Conservation (phyloP, 2,888 invertebrate genomes). For the Eulithis testata region DNA sequence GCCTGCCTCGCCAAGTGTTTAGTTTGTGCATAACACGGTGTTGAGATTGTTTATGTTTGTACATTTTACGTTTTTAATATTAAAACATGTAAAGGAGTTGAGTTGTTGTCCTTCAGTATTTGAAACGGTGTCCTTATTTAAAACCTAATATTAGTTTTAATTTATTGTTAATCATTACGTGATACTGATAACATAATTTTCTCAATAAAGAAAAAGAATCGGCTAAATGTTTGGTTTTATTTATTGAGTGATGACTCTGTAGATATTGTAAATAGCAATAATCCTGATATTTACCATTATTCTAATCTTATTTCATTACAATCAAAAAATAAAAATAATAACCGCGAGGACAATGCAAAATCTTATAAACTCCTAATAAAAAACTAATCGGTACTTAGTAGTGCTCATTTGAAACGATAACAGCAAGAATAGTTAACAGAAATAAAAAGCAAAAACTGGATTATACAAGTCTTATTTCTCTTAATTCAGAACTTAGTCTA, state of each 20-base stretch:
- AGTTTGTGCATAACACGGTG: conserved; percentile 73
- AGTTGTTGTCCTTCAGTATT: conserved; percentile 58
- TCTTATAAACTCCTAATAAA: too few relatives aligned
- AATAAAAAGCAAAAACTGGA: too few relatives aligned
- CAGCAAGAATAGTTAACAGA: too few relatives aligned
- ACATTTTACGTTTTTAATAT: conserved; percentile 77
- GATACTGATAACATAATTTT: conserved; percentile 82
- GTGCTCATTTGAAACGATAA: too few relatives aligned
- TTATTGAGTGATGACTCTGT: conserved; percentile 32
- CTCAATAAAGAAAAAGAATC: conserved; percentile 77
- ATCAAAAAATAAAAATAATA: too few relatives aligned
- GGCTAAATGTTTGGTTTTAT: conserved; percentile 51
- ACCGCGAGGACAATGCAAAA: too few relatives aligned
- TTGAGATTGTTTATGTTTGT: conserved; percentile 79
- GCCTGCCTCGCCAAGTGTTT: conserved; percentile 57
- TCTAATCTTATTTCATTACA: too few relatives aligned
- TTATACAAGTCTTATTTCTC: too few relatives aligned
- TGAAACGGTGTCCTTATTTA: conserved; percentile 61
- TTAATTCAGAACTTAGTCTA: too few relatives aligned
- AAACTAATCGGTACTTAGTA: too few relatives aligned
- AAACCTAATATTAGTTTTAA: conserved; percentile 70
- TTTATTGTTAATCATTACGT: conserved; percentile 81
- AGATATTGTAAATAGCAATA: too few relatives aligned
- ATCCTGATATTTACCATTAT: too few relatives aligned
- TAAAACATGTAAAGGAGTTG: conserved; percentile 61